Evolutionary conservation across 2,113 vertebrate species (phyloP).

Genomic region (Tretioscincus oriximinensis): DNA sequence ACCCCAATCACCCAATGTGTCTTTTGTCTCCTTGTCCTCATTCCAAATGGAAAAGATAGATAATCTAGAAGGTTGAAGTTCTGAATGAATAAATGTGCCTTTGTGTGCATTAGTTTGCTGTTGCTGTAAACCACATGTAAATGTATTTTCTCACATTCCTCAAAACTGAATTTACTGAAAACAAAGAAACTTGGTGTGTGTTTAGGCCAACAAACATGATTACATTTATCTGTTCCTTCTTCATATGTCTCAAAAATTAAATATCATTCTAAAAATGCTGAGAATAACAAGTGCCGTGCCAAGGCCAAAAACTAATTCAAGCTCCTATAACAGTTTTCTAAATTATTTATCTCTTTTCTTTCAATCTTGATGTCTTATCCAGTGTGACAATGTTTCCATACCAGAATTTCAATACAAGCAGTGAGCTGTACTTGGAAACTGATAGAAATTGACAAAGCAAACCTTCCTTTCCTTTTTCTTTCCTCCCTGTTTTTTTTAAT

Average conservation of each 20-base stretch:
- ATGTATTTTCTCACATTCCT: not conserved
- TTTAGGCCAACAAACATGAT: not conserved
- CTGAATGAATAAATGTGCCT: not conserved
- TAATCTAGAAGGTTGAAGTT: not conserved
- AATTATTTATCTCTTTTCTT: not conserved
- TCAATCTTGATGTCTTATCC: not conserved
- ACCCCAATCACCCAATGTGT: not conserved
- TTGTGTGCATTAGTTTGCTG: not conserved
- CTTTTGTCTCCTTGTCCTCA: conserved; percentile 24
- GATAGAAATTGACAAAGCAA: no score
- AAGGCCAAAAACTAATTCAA: not conserved
- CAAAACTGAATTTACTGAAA: not conserved
- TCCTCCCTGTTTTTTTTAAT: no score
- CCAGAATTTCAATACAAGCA: not conserved
- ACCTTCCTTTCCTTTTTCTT: no score
- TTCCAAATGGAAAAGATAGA: not conserved
- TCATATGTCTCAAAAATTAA: not conserved
- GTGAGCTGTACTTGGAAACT: not conserved
- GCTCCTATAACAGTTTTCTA: not conserved
- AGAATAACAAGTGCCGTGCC: not conserved
- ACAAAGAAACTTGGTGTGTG: not conserved
- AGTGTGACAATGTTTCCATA: not conserved
- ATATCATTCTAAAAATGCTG: not conserved
- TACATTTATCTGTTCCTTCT: not conserved
- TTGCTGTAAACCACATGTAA: not conserved